phyloP scores from a whole-genome alignment of 2,797 vertebrate species.

The Sarcophilus harrisii region DNA sequence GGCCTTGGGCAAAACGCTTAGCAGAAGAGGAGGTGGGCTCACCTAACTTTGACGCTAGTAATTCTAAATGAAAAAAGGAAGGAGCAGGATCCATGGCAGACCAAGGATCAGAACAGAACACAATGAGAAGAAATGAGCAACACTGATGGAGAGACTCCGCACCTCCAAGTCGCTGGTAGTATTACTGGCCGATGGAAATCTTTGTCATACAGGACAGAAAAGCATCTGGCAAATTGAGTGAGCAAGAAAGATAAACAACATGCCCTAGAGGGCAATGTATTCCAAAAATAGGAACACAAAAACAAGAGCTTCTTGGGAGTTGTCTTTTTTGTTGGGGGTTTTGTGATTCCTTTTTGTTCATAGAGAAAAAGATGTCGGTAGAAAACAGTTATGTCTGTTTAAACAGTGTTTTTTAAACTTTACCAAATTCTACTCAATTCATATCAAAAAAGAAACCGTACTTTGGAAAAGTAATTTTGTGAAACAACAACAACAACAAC shows the following conservation, averaged over 20 bases:
- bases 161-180: too few species aligned
- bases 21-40: not conserved
- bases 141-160: not conserved
- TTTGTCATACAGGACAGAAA: conserved; percentile 18
- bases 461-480: conserved; percentile 48
- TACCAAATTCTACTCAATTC: not conserved
- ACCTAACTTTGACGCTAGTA: not conserved
- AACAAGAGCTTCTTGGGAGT: conserved; percentile 55
- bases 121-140: not conserved
- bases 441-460: conserved; percentile 34
- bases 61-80: not conserved
- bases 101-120: not conserved
- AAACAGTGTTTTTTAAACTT: conserved; percentile 43
- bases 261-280: conserved; percentile 59
- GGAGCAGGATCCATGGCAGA: not conserved
- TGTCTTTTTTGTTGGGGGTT: not conserved
- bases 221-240: conserved; percentile 61
- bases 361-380: not conserved
- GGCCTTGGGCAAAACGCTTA: not conserved
- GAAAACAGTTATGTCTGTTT: conserved; percentile 47
- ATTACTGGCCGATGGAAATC: not conserved
- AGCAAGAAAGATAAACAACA: conserved; percentile 55
- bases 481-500: not conserved
- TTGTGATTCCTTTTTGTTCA: not conserved
- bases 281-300: conserved; percentile 72